Percentiles rank a stretch among this genome's conserved stretches.
phyloP scores from a whole-genome alignment of 2,113 vertebrate species.

The Lepus europaeus region DNA sequence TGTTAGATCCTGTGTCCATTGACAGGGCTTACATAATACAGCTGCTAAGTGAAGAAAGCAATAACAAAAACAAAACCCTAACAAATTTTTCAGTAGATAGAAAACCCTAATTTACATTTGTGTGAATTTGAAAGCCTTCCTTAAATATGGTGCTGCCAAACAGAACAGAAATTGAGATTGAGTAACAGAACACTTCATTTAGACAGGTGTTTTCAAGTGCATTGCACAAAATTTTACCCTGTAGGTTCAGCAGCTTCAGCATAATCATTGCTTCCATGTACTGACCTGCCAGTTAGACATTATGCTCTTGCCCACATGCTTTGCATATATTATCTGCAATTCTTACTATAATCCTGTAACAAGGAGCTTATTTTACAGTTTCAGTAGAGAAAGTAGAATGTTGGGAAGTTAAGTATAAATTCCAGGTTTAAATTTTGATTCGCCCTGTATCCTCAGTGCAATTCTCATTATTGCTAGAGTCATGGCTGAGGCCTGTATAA shows the following conservation, averaged over 20 bases:
- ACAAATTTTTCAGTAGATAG: constrained; percentile 4
- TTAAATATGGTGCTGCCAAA: constrained; percentile 58
- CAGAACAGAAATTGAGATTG: constrained; percentile 42
- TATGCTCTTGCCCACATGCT: background rate
- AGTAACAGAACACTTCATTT: constrained; percentile 29
- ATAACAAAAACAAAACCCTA: constrained; percentile 34
- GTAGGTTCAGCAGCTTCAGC: background rate
- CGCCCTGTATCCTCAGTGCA: background rate
- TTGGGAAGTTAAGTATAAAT: constrained; percentile 3
- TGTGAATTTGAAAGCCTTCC: constrained; percentile 36
- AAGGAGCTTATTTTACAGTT: background rate
- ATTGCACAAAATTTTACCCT: constrained; percentile 8
- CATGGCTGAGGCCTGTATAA: background rate
- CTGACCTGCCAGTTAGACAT: background rate
- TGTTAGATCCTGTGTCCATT: background rate
- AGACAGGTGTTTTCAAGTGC: constrained; percentile 45
- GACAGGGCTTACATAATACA: background rate
- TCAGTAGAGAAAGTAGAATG: background rate
- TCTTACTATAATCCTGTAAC: background rate
- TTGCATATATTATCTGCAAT: constrained; percentile 36
- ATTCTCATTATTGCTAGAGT: background rate
- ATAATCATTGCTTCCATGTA: constrained; percentile 33
- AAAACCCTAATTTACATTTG: constrained; percentile 55
- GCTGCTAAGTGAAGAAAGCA: constrained; percentile 13
- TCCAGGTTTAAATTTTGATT: constrained; percentile 35